A percentile compares a stretch with the other conserved stretches of the same genome.
Evolutionary conservation across 2,888 invertebrate genomes (phyloP).

Genomic region (Caenorhabditis afra): DNA sequence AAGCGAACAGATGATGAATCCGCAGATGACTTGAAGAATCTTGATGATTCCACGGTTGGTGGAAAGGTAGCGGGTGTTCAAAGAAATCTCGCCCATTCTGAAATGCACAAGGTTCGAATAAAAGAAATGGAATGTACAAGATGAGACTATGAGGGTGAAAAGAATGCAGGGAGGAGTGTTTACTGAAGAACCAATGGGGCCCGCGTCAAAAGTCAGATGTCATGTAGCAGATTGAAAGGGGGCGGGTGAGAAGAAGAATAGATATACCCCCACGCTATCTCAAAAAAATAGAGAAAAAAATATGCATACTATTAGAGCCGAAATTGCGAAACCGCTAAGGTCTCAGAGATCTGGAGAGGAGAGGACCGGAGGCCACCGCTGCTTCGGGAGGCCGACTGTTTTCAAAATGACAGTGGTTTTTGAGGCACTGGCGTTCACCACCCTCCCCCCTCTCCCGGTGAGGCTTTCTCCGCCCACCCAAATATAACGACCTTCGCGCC

Average conservation of each 20-base stretch:
- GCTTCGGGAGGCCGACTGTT: conserved; percentile 24
- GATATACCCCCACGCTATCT: conserved; percentile 23
- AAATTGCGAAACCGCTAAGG: too few relatives aligned
- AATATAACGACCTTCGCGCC: conserved; percentile 51
- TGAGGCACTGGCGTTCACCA: conserved; percentile 16
- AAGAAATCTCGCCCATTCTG: conserved; percentile 69
- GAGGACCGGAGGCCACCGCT: conserved; percentile 6
- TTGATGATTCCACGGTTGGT: conserved; percentile 75
- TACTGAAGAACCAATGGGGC: background rate
- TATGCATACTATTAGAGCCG: conserved; percentile 32
- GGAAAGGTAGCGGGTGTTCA: conserved; percentile 73
- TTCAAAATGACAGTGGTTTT: conserved; percentile 47
- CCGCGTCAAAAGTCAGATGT: conserved; percentile 23
- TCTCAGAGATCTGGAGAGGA: background rate
- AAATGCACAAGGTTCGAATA: conserved; percentile 9
- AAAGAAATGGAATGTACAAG: background rate
- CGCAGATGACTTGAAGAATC: conserved; percentile 73
- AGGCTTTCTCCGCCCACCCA: conserved; percentile 26
- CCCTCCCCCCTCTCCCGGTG: background rate
- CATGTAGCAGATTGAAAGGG: conserved; percentile 11
- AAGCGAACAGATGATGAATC: conserved; percentile 78
- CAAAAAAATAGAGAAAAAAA: conserved; percentile 37
- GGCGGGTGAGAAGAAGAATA: background rate
- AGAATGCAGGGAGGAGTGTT: background rate
- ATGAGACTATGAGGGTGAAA: background rate